phyloP scores from a whole-genome alignment of 2,113 vertebrate species.

The Sturnus vulgaris region DNA sequence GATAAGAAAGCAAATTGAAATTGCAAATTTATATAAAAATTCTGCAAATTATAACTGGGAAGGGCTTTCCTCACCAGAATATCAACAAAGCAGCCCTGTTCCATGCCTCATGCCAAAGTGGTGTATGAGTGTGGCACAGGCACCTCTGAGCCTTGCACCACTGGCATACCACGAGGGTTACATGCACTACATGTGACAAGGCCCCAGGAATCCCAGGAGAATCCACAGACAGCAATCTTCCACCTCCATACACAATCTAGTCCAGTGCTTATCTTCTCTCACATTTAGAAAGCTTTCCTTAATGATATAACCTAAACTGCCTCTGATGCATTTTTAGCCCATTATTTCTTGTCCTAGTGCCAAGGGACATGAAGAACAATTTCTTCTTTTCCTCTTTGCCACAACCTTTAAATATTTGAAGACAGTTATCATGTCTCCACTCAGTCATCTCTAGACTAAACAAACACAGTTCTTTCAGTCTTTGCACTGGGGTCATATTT shows the following conservation, averaged over 20 bases:
- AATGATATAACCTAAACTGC: not conserved
- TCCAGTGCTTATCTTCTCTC: not conserved
- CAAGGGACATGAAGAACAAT: conserved; percentile 39
- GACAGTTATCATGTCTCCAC: conserved; percentile 31
- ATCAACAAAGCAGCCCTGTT: not conserved
- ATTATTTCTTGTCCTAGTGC: conserved; percentile 30
- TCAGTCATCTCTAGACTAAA: conserved; percentile 55
- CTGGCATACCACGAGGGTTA: not conserved
- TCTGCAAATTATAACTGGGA: not conserved
- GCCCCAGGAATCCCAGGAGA: not conserved
- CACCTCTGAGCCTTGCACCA: not conserved
- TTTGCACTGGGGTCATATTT: conserved; percentile 8
- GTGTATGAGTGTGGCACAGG: not conserved
- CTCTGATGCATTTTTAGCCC: not conserved
- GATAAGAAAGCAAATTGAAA: not conserved
- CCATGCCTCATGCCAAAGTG: not conserved
- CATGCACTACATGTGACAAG: not conserved
- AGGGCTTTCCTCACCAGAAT: not conserved
- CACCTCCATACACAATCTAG: not conserved
- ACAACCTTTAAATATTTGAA: conserved; percentile 56
- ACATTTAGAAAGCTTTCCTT: not conserved
- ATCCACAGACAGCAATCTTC: not conserved
- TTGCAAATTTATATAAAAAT: not conserved
- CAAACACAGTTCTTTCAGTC: conserved; percentile 37
- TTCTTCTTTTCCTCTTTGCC: conserved; percentile 41